Base-by-base conservation (phyloP, 2,797 vertebrate genomes). In the Tympanoctomys barrerae region DNA sequence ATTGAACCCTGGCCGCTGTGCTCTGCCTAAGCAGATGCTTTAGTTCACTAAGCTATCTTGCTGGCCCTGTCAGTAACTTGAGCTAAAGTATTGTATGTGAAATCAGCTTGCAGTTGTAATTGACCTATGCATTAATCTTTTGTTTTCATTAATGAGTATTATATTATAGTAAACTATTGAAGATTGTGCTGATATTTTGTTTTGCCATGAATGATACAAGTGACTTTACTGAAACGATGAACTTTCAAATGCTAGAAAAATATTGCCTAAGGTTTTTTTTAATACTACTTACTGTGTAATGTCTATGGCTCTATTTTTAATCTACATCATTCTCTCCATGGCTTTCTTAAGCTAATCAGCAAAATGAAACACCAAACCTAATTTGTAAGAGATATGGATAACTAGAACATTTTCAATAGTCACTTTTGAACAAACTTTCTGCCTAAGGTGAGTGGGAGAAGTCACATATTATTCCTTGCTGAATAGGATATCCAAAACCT, bases 271-370 rank as follows among this genome's bases (percentile, higher is more conserved):
- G 19, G 7, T 39, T 39, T 39, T 39, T 90, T 49, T 7, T 77
- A 39, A 52, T 42, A 66, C 13, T 84, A 49, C 83, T 59, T 70
- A 68, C 18, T 33, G 13, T 73, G 11, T 52, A 64, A 92, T 49
- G 33, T 7, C 24, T 83, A 16, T 26, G 70, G 13, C 75, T 28
- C 14, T 16, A 54, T 26, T 88, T 62, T 73, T 83, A 66, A 75
- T 64, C 52, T 31, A 10, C 9, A 80, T 28, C 24, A 77, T 79
- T 86, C 78, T 75, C 18, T 73, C 33, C 10, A 73, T 57, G 39
- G 61, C 21, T 93, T 95, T 93, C 57, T 82, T 46, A 73, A 66
- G 59, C 78, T 26, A 88, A 24, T n/a, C 46, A 84, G 77, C 36
- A 36, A 96, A 95, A 26, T 19, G 36, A 26, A 24, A 78, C 49